These are phyloP conservation scores for Bombus impatiens DNA, from an alignment of 1,140 invertebrate species.

Conservation along the genomic window DNA sequence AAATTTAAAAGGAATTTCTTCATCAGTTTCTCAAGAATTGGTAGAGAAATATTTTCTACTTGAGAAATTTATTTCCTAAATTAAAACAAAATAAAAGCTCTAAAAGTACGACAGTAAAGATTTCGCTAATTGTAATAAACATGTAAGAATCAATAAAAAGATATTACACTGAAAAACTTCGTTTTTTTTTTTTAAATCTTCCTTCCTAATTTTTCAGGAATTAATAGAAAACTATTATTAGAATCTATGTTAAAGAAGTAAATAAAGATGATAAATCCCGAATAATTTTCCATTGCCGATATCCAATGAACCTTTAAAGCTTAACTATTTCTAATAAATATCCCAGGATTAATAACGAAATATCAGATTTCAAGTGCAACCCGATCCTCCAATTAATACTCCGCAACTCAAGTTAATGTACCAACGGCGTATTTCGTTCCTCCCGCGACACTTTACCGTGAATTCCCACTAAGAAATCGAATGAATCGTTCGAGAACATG, in stretches of 20 bases:
- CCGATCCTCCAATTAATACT: conserved; percentile 18
- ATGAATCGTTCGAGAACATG: neutral
- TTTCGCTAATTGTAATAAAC: no score
- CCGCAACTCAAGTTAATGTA: neutral
- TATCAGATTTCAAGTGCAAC: neutral
- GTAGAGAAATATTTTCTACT: neutral
- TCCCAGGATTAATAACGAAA: conserved; percentile 16
- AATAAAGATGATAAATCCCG: no score
- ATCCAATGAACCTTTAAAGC: no score
- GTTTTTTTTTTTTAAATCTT: no score
- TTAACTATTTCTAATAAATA: neutral
- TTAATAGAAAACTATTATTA: no score
- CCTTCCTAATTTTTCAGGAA: no score
- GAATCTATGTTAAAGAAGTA: no score
- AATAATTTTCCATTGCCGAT: neutral
- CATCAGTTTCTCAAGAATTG: neutral
- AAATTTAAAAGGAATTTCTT: neutral
- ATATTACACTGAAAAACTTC: no score
- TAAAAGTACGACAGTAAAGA: no score
- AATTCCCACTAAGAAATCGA: neutral
- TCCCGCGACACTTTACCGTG: no score
- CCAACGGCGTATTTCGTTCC: neutral
- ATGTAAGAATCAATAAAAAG: no score
- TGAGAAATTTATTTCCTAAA: neutral
- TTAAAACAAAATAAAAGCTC: neutral